phyloP scores from a whole-genome alignment of 2,113 vertebrate genomes.

The Gopherus evgoodei region DNA sequence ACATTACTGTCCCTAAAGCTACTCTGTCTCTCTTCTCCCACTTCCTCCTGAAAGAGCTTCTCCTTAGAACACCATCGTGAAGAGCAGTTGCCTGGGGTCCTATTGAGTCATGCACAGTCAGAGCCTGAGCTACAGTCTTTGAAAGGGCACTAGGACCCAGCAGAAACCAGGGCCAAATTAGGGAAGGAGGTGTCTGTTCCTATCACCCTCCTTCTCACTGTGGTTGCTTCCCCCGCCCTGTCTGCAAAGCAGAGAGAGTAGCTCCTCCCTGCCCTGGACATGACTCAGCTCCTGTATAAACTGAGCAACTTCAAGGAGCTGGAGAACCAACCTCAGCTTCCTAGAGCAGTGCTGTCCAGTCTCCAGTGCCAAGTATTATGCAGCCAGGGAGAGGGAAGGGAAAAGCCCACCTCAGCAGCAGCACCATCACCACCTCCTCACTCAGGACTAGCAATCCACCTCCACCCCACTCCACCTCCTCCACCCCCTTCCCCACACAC shows the following conservation, averaged over 20 bases:
- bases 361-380: neutral
- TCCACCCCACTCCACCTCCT: neutral
- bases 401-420: neutral
- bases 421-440: neutral
- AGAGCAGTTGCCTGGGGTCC: neutral
- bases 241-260: neutral
- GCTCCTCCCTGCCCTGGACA: neutral
- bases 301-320: neutral
- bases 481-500: no score
- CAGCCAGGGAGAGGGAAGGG: neutral
- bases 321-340: neutral
- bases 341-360: neutral
- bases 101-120: neutral
- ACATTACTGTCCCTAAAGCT: neutral
- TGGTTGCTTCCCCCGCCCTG: neutral
- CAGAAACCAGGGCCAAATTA: neutral
- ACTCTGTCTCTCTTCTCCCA: neutral
- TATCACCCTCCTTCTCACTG: neutral
- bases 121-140: fast-evolving
- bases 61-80: neutral
- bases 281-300: neutral
- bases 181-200: neutral
- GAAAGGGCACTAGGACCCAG: neutral
- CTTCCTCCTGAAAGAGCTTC: neutral
- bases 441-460: neutral